phyloP scores from a whole-genome alignment of 2,113 vertebrate genomes.

The Ariopsis seemanni region DNA sequence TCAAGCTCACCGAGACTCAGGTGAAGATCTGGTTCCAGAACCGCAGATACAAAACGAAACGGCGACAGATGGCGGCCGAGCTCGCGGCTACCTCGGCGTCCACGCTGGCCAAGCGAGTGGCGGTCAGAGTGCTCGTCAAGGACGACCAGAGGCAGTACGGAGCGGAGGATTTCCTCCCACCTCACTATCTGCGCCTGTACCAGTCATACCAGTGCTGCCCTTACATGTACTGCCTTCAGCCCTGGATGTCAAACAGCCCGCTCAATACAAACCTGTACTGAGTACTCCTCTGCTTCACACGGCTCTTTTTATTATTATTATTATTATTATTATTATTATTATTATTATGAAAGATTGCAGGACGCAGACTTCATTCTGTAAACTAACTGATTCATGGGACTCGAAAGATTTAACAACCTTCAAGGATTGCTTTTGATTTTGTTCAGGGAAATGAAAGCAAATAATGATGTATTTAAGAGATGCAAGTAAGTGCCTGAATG shows the following conservation, averaged over 20 bases:
- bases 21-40: constrained; percentile 85
- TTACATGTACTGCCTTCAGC: constrained; percentile 69
- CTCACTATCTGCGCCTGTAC: constrained; percentile 63
- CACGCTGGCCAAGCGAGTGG: constrained; percentile 67
- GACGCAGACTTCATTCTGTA: background rate
- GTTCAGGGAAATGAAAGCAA: constrained; percentile 6
- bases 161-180: constrained; percentile 52
- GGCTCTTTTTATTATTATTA: no score
- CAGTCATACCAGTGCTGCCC: constrained; percentile 69
- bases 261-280: constrained; percentile 54
- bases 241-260: constrained; percentile 61
- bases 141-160: constrained; percentile 69
- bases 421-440: background rate
- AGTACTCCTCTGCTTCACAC: background rate
- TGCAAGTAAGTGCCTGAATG: constrained; percentile 6
- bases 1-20: constrained; percentile 80
- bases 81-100: constrained; percentile 44
- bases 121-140: constrained; percentile 74
- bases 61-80: constrained; percentile 68
- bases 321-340: no score
- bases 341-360: background rate
- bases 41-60: constrained; percentile 81
- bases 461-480: background rate
- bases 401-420: background rate
- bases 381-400: background rate